Evolutionary conservation across 2,797 vertebrate genomes (phyloP).

Genomic region (Myiotriccus ornatus): DNA sequence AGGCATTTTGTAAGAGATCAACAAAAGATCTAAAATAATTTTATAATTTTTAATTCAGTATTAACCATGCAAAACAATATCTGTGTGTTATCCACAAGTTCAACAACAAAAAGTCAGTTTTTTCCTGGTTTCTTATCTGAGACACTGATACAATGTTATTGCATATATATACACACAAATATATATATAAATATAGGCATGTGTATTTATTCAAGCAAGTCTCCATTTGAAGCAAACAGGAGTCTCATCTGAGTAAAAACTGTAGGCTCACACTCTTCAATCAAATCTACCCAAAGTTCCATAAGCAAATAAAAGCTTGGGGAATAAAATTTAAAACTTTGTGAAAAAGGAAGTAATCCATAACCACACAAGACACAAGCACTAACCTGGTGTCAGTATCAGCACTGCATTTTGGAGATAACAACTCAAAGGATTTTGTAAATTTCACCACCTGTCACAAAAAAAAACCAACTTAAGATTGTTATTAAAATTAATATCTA

Average conservation of each 20-base stretch:
- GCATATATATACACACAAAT: not conserved
- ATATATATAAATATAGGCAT: rapidly evolving
- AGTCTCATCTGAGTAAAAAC: not conserved
- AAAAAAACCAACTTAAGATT: constrained; percentile 27
- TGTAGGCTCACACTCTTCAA: not conserved
- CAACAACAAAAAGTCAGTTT: not conserved
- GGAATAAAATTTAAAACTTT: not conserved
- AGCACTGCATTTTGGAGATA: constrained; percentile 97
- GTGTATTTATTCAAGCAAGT: not conserved
- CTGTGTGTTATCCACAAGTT: not conserved
- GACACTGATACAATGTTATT: not conserved
- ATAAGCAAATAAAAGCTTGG: not conserved
- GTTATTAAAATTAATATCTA: not conserved
- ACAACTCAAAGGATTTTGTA: constrained; percentile 95
- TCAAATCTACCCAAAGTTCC: not conserved
- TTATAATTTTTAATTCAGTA: constrained; percentile 18
- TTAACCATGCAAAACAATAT: not conserved
- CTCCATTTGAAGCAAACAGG: not conserved
- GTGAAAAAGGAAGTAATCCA: not conserved
- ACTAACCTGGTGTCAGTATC: constrained; percentile 92
- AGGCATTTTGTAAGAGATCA: not conserved
- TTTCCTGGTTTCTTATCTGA: not conserved
- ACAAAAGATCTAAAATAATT: constrained; percentile 1
- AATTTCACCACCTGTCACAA: constrained; percentile 95
- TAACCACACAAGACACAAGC: not conserved